Evolutionary conservation across 2,113 vertebrate genomes (phyloP), one percentile per base, ranked within the genome.

Genomic region (Oncorhynchus gorbuscha): DNA sequence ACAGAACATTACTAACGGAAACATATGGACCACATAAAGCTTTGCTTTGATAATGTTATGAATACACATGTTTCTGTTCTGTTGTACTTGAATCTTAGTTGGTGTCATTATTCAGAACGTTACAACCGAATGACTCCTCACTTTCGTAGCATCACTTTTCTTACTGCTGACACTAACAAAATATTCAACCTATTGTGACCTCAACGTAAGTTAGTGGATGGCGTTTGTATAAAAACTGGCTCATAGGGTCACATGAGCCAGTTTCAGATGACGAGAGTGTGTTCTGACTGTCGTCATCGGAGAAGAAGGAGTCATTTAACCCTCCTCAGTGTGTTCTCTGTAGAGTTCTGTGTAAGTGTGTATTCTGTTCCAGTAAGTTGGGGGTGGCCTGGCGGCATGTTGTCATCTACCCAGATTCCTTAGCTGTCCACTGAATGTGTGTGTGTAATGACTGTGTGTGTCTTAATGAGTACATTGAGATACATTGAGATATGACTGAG

Each of bases 351-450:
- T 55, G 49, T 55, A 4, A 18, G 51, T 55, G 51, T 55, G 51
- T 18, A 18, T 55, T 55, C 51, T 55, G 51, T 16, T 18, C 5
- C 51, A 55, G 78, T 12, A 45, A 18, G 22, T 70, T 70, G 80
- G 7, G 26, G 51, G 73, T 73, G 69, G 26, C 71, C 82, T 76
- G 55, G 78, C 69, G 73, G 80, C 70, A 69, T 77, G 74, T 59
- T 73, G 84, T 85, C 80, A 67, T 78, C 73, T 28, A 35, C 84
- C 76, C 75, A 74, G 71, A 80, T 87, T 83, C 30, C 84, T 83
- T 77, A 85, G 70, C 75, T 14, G 28, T 73, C 73, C 18, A 30
- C 67, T 55, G 72, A 20, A 49, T 35, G 9, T 74, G 76, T 84
- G 77, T 76, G 76, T 84, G 69, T 74, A 84, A 86, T 83, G 78